Evolutionary conservation across 2,888 invertebrate genomes (phyloP).

Genomic region (Muscina levida): DNA sequence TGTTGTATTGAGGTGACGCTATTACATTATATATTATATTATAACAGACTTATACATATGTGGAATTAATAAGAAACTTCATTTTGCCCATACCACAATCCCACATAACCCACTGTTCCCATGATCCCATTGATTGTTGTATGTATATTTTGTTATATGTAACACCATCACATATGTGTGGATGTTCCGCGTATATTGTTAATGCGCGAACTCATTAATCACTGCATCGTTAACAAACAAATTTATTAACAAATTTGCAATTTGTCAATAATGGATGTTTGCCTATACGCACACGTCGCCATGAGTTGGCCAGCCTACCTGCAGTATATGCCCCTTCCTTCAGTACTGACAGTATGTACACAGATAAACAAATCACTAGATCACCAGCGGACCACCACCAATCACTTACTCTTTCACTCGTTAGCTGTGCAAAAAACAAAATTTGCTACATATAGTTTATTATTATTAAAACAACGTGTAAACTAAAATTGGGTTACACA

Average conservation of each 20-base stretch:
- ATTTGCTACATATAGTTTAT: conserved; percentile 30
- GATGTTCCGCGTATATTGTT: conserved; percentile 14
- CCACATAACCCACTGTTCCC: too few species aligned
- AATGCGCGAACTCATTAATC: conserved; percentile 57
- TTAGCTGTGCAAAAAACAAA: neutral
- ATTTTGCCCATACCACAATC: too few species aligned
- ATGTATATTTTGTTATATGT: conserved; percentile 13
- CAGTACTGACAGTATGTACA: neutral
- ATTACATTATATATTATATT: too few species aligned
- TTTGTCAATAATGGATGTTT: conserved; percentile 57
- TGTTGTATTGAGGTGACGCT: too few species aligned
- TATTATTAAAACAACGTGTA: conserved; percentile 53
- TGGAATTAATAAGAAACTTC: too few species aligned
- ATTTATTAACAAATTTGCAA: conserved; percentile 65
- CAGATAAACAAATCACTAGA: too few species aligned
- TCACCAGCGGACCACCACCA: too few species aligned
- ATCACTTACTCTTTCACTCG: neutral
- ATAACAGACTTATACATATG: too few species aligned
- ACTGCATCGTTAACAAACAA: conserved; percentile 61
- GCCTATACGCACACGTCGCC: conserved; percentile 12
- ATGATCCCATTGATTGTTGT: neutral
- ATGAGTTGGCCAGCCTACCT: neutral
- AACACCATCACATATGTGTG: neutral
- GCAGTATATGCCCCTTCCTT: neutral
- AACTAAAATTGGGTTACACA: conserved; percentile 59